phyloP scores from a whole-genome alignment of 2,113 vertebrate species.

The Progne subis region DNA sequence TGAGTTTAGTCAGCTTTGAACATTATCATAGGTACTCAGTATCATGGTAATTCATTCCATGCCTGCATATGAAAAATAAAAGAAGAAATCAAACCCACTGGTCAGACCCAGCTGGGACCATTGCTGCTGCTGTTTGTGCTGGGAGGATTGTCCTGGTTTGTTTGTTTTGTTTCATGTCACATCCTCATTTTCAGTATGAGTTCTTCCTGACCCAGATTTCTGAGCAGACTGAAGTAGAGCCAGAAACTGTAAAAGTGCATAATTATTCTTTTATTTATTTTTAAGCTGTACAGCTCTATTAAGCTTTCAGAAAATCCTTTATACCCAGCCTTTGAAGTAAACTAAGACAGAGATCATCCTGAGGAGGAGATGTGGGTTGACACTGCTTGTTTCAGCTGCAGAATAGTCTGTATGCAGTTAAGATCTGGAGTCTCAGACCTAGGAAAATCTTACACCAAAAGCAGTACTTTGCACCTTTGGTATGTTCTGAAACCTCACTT shows the following conservation, averaged over 20 bases:
- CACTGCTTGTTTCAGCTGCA: neutral
- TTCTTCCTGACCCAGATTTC: conserved; percentile 53
- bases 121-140: neutral
- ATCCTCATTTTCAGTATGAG: conserved; percentile 14
- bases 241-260: conserved; percentile 42
- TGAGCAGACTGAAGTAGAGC: conserved; percentile 16
- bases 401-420: neutral
- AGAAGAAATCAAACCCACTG: neutral
- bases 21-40: neutral
- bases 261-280: conserved; percentile 64
- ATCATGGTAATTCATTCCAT: neutral
- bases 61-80: neutral
- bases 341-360: conserved; percentile 27
- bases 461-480: conserved; percentile 21
- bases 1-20: conserved; percentile 25
- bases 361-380: conserved; percentile 18
- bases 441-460: conserved; percentile 9
- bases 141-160: neutral
- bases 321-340: conserved; percentile 56
- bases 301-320: conserved; percentile 53
- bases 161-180: conserved; percentile 24
- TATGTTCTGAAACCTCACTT: conserved; percentile 48
- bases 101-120: neutral
- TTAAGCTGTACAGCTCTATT: conserved; percentile 53
- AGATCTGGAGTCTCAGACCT: neutral